Percentiles rank a stretch among this genome's conserved stretches.
Conservation (phyloP, 1,140 invertebrate genomes). For the Danaus melanippus region DNA sequence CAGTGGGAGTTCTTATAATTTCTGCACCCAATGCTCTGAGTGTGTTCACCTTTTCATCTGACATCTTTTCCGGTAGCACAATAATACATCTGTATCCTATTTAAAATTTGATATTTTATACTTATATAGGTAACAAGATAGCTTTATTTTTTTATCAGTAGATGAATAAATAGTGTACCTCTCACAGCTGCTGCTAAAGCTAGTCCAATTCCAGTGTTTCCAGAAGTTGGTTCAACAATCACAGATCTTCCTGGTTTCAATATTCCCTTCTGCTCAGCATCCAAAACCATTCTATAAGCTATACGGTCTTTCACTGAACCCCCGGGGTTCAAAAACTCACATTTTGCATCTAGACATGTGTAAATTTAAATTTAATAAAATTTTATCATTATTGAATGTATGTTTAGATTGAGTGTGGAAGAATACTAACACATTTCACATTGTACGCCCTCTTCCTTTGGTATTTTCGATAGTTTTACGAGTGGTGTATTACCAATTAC, state of each 20-base stretch:
- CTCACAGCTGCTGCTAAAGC: constrained; percentile 95
- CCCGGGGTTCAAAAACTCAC: constrained; percentile 98
- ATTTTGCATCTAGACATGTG: constrained; percentile 88
- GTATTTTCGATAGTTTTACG: constrained; percentile 89
- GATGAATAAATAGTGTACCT: constrained; percentile 58
- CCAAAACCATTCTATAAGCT: constrained; percentile 93
- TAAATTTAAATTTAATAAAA: too few relatives aligned
- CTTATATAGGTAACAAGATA: too few relatives aligned
- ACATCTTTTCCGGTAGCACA: constrained; percentile 99
- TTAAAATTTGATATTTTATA: constrained; percentile 1
- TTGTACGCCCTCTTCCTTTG: constrained; percentile 85
- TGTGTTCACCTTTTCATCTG: constrained; percentile 94
- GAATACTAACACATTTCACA: constrained; percentile 94
- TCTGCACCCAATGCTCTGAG: constrained; percentile 93
- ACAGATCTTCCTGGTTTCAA: constrained; percentile 86
- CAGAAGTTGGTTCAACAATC: constrained; percentile 97
- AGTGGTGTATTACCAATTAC: constrained; percentile 95
- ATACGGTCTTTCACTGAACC: constrained; percentile 99
- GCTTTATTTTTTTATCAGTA: too few relatives aligned
- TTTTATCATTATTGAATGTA: too few relatives aligned
- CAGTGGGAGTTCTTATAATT: constrained; percentile 95
- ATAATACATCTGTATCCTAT: constrained; percentile 95
- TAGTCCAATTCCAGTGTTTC: constrained; percentile 96
- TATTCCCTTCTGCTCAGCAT: constrained; percentile 90
- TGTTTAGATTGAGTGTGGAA: neutral